phyloP scores from a whole-genome alignment of 64 coral and sea anemone genomes.

The Platygyra sinensis region DNA sequence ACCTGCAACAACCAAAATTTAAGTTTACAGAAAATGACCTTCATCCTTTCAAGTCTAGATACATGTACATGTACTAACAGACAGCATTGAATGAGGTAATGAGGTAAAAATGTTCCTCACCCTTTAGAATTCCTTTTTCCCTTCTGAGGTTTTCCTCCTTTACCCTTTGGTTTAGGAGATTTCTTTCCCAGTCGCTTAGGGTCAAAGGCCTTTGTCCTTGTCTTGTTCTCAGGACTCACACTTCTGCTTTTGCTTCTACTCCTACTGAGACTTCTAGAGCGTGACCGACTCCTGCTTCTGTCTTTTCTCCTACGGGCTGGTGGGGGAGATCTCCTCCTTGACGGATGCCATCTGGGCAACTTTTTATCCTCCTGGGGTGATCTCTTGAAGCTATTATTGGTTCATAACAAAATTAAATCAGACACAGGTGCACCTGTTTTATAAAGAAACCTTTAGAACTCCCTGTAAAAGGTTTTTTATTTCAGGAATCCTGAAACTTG shows the following conservation, averaged over 20 bases:
- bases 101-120: neutral
- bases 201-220: slow-evolving; percentile 31
- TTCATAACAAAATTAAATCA: neutral
- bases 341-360: slow-evolving; percentile 77
- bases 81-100: neutral
- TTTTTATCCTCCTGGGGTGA: slow-evolving; percentile 54
- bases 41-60: too few relatives aligned
- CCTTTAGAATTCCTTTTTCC: slow-evolving; percentile 41
- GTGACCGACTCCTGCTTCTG: slow-evolving; percentile 67
- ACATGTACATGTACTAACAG: neutral
- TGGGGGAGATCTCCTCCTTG: slow-evolving; percentile 65
- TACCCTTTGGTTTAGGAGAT: slow-evolving; percentile 36
- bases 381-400: slow-evolving; percentile 14
- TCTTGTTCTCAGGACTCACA: slow-evolving; percentile 54
- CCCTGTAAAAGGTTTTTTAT: too few relatives aligned
- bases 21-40: neutral
- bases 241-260: slow-evolving; percentile 61
- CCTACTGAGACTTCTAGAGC: slow-evolving; percentile 26
- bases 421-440: too few relatives aligned
- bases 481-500: too few relatives aligned
- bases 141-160: slow-evolving; percentile 22
- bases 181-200: slow-evolving; percentile 42
- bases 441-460: too few relatives aligned
- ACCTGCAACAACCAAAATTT: neutral
- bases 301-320: slow-evolving; percentile 46